Evolutionary conservation across 2,888 invertebrate genomes (phyloP).

Genomic region (Salticus scenicus): DNA sequence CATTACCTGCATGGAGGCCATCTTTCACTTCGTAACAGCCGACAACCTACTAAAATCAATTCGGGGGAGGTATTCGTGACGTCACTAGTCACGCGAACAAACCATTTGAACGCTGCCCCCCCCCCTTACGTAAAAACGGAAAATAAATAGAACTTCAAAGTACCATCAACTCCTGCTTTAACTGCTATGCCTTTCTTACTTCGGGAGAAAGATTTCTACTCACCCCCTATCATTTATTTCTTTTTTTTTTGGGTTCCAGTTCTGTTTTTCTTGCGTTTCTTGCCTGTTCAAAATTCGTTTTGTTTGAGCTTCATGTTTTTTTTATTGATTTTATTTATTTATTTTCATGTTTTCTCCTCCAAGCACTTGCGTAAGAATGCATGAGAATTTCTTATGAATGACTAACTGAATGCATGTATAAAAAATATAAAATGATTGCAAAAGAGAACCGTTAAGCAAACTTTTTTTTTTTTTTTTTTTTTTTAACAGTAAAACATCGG

Average conservation of each 20-base stretch:
- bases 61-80: conserved; percentile 48
- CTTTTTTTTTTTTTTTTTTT: neutral
- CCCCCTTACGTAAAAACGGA: conserved; percentile 32
- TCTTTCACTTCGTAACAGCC: conserved; percentile 56
- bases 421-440: neutral
- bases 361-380: neutral
- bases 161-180: conserved; percentile 47
- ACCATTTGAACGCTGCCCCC: conserved; percentile 41
- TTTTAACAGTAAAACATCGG: neutral
- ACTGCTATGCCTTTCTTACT: conserved; percentile 43
- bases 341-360: neutral
- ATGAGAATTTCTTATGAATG: conserved; percentile 21
- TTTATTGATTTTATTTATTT: neutral
- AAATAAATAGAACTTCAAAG: conserved; percentile 58
- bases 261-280: conserved; percentile 4
- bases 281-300: conserved; percentile 10
- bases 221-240: neutral
- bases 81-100: conserved; percentile 63
- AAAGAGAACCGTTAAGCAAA: neutral
- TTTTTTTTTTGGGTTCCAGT: conserved; percentile 11
- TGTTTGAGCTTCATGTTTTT: neutral
- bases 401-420: conserved; percentile 14
- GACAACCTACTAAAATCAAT: conserved; percentile 49
- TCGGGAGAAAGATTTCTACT: neutral
- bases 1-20: conserved; percentile 32